Conservation (phyloP, 2,113 vertebrate genomes). For the Poeciliopsis retropinna region DNA sequence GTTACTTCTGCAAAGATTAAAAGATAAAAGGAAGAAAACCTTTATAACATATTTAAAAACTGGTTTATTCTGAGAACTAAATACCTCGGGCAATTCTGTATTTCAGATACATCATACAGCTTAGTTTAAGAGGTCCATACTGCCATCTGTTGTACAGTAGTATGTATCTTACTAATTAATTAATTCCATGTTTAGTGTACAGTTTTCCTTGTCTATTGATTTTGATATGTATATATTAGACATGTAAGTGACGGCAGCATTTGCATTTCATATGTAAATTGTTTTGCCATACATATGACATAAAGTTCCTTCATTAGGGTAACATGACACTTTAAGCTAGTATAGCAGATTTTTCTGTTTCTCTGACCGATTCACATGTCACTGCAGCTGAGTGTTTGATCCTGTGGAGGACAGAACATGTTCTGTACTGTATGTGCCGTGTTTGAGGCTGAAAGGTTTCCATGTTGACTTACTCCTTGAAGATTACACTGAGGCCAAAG, state of each 20-base stretch:
- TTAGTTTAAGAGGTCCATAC: conserved; percentile 17
- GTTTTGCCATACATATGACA: too few species aligned
- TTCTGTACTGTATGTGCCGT: not conserved
- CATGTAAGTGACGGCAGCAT: too few species aligned
- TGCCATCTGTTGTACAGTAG: conserved; percentile 45
- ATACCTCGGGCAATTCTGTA: not conserved
- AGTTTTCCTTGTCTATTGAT: too few species aligned
- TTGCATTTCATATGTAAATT: too few species aligned
- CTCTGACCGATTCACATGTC: too few species aligned
- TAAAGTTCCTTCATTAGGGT: too few species aligned
- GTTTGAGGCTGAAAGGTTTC: not conserved
- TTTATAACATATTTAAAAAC: not conserved
- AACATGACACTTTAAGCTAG: not conserved
- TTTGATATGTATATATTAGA: too few species aligned
- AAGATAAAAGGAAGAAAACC: not conserved
- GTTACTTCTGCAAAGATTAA: not conserved
- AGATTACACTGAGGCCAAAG: not conserved
- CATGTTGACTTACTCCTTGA: not conserved
- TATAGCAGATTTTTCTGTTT: too few species aligned
- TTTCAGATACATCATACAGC: not conserved
- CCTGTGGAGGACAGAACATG: not conserved
- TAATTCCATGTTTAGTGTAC: not conserved
- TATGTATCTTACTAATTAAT: not conserved
- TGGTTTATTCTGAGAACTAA: not conserved
- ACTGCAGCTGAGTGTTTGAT: not conserved